Conservation (phyloP, 2,797 vertebrate genomes). For the Phaenicophaeus curvirostris region DNA sequence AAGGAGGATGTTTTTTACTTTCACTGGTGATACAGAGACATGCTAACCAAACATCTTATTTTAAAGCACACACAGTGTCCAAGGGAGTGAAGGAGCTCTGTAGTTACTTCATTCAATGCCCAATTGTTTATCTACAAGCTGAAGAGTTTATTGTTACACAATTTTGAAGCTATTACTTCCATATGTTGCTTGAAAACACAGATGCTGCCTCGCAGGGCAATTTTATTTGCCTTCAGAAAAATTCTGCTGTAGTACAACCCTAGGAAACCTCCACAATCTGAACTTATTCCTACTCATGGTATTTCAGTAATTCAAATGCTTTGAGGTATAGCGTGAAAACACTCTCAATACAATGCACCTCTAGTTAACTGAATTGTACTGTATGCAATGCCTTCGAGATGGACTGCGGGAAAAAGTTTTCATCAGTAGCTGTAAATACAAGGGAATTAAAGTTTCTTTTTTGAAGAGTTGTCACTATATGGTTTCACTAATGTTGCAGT, state of each 20-base stretch:
- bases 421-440: neutral
- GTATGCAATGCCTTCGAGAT: neutral
- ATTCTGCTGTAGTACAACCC: neutral
- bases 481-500: neutral
- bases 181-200: neutral
- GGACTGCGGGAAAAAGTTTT: neutral
- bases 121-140: neutral
- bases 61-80: neutral
- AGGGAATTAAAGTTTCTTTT: neutral
- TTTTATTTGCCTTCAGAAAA: neutral
- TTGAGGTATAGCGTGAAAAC: neutral
- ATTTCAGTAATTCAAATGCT: neutral
- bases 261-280: neutral
- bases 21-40: neutral
- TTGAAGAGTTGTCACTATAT: neutral
- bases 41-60: neutral
- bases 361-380: neutral
- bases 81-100: neutral
- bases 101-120: neutral
- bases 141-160: neutral
- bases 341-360: neutral
- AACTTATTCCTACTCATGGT: fast-evolving
- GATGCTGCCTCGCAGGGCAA: neutral
- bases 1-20: neutral
- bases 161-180: neutral